Percentiles rank a stretch among this genome's conserved stretches.
Conservation (phyloP, 2,888 invertebrate species). For the Keiferia lycopersicella region DNA sequence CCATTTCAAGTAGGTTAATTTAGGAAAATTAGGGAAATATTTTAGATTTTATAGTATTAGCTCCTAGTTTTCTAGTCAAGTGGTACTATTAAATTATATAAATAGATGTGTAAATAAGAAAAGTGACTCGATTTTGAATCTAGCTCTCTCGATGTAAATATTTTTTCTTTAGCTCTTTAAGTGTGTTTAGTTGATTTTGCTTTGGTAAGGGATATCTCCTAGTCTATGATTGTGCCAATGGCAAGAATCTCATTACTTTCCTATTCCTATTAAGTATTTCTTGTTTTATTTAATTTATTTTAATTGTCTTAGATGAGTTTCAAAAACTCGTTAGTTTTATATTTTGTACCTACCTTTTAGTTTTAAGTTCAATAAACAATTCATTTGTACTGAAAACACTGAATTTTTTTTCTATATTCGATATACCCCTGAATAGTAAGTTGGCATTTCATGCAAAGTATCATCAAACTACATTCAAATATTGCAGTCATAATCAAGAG, state of each 20-base stretch:
- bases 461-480: too few relatives aligned
- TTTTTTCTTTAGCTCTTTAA: constrained; percentile 29
- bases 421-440: background rate
- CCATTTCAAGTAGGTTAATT: constrained; percentile 54
- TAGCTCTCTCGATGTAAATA: constrained; percentile 53
- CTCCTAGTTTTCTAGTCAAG: constrained; percentile 65
- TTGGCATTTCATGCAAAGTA: too few relatives aligned
- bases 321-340: constrained; percentile 52
- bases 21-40: constrained; percentile 31
- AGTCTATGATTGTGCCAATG: constrained; percentile 72
- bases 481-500: too few relatives aligned
- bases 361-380: constrained; percentile 42
- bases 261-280: constrained; percentile 38
- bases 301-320: constrained; percentile 58
- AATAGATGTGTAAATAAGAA: constrained; percentile 13
- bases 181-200: constrained; percentile 29
- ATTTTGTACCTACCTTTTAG: constrained; percentile 49
- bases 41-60: constrained; percentile 38
- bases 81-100: constrained; percentile 32
- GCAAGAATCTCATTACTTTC: constrained; percentile 70
- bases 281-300: constrained; percentile 45
- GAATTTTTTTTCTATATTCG: background rate
- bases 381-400: constrained; percentile 29
- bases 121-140: constrained; percentile 32
- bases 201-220: constrained; percentile 44